Evolutionary conservation across 37 sponge, comb jelly and placozoan genomes (phyloP), one percentile per base, ranked within the genome.

Genomic region (Aplysina aerophoba): DNA sequence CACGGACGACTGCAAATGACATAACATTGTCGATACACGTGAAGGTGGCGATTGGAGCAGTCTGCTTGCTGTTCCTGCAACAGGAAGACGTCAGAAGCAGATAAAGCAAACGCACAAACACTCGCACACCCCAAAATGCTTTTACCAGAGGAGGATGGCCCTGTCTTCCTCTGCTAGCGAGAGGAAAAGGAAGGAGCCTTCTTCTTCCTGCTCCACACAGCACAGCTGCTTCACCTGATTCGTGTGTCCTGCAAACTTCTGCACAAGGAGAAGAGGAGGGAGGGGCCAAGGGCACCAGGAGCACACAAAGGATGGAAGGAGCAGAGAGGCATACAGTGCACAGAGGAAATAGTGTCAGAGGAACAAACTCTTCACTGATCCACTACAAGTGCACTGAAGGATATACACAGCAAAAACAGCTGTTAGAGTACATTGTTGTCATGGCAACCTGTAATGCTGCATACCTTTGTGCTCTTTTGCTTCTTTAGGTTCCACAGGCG

Each of bases 221-320:
- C 71, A 69, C 71, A 69, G 28, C 71, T 69, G 28, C 71, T 31
- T 30, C 17, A 69, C 71, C 30, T 69, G 34, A 30, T 69, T 24
- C 13, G 34, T 69, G 34, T 69, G 71, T 31, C 71, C 71, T 8
- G 28, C 34, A 30, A 31, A 27, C 34, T 31, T 30, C 71, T 69
- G 2, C 6, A 3, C 2, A 4, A 62, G 12, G 63, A 3, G 4
- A 62, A 11, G 8, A 8, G 50, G 50, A 44, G 50, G 8, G 50
- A 8, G 50, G 50, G 50, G 6, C 50, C 3, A 44, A 44, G 50
- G 8, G 8, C 50, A 44, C 50, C 50, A 44, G 50, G 50, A 8
- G 8, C 50, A n/a, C n/a, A n/a, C 50, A 44, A 44, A 44, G 50
- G 8, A 44, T 8, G 3, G 50, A 11, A 44, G 50, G 50, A 8